Evolutionary conservation across 2,888 invertebrate genomes (phyloP).

Genomic region (Gari tellinella): DNA sequence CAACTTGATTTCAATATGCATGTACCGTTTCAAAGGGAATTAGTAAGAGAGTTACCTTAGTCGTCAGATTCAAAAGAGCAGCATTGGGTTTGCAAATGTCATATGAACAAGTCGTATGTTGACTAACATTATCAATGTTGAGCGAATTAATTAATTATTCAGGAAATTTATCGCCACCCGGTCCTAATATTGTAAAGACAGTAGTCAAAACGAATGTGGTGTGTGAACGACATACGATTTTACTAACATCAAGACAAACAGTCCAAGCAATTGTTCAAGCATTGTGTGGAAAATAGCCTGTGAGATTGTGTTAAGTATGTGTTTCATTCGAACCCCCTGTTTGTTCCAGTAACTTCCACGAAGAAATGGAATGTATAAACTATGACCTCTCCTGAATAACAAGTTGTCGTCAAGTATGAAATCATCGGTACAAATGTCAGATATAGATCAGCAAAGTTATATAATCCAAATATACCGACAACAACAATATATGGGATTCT

Average conservation of each 20-base stretch:
- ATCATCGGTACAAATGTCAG: constrained; percentile 39
- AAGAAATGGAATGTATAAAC: constrained; percentile 24
- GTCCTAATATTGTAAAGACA: constrained; percentile 19
- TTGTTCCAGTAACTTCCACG: constrained; percentile 27
- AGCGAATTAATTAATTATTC: no score
- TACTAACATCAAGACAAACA: constrained; percentile 27
- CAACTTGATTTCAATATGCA: no score
- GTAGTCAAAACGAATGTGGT: constrained; percentile 31
- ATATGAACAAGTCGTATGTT: no score
- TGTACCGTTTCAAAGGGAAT: no score
- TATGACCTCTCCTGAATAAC: constrained; percentile 30
- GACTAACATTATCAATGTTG: no score
- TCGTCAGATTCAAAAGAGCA: no score
- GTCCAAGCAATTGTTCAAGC: constrained; percentile 35
- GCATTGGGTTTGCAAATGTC: no score
- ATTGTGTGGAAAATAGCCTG: constrained; percentile 41
- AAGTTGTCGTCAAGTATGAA: constrained; percentile 14
- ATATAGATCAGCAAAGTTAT: constrained; percentile 28
- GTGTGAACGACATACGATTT: constrained; percentile 41
- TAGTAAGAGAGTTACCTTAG: no score
- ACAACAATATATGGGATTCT: constrained; percentile 25
- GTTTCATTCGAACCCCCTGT: constrained; percentile 23
- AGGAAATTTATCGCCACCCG: no score
- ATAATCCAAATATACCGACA: constrained; percentile 25
- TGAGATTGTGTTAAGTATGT: constrained; percentile 27